phyloP scores from a whole-genome alignment of 2,888 invertebrate species.

The Zaprionus lineosus region DNA sequence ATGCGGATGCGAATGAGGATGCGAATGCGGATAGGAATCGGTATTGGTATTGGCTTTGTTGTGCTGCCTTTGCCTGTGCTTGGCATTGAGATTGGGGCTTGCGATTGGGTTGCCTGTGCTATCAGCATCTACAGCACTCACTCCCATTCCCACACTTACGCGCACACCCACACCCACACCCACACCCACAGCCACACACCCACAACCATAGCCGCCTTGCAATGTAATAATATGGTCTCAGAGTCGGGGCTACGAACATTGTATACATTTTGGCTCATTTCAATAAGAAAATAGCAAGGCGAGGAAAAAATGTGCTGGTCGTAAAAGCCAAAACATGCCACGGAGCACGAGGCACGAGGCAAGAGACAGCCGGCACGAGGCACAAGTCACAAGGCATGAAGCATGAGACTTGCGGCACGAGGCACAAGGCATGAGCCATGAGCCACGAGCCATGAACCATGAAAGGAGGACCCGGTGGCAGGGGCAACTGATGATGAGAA shows the following conservation, averaged over 20 bases:
- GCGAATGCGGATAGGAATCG: constrained; percentile 24
- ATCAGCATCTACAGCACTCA: too few relatives aligned
- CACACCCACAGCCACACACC: too few relatives aligned
- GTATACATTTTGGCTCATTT: constrained; percentile 71
- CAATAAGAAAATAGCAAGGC: constrained; percentile 69
- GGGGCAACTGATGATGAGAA: constrained; percentile 51
- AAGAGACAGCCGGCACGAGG: neutral
- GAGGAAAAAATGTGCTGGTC: constrained; percentile 44
- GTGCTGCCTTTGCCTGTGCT: too few relatives aligned
- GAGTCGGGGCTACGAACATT: constrained; percentile 38
- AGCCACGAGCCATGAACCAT: too few relatives aligned
- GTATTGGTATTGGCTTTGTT: too few relatives aligned
- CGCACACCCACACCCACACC: too few relatives aligned
- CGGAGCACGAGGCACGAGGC: neutral
- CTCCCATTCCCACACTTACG: too few relatives aligned
- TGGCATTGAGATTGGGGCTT: constrained; percentile 30
- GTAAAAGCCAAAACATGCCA: constrained; percentile 55
- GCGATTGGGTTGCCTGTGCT: constrained; percentile 27
- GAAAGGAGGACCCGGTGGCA: neutral
- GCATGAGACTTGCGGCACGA: neutral
- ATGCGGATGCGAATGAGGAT: too few relatives aligned
- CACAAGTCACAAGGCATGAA: neutral
- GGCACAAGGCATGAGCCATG: neutral
- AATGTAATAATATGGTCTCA: constrained; percentile 49
- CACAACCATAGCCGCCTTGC: too few relatives aligned